Percentiles rank a stretch among this genome's conserved stretches.
Conservation (phyloP, 2,888 invertebrate species). For the Chouioia cunea region DNA sequence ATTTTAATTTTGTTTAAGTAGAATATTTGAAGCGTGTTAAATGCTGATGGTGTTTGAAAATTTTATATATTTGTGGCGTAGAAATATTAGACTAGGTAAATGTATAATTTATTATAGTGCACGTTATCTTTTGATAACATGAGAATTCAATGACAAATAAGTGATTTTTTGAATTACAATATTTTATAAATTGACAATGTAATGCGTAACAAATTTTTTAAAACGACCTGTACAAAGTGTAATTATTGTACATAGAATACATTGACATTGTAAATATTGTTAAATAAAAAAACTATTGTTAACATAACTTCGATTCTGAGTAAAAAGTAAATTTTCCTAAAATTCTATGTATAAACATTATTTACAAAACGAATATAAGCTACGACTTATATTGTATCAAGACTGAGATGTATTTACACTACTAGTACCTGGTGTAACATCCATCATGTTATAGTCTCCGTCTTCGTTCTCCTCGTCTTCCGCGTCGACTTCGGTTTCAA, state of each 20-base stretch:
- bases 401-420: constrained; percentile 39
- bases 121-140: neutral
- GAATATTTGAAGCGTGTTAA: constrained; percentile 7
- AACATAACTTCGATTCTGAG: constrained; percentile 25
- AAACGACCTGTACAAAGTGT: constrained; percentile 20
- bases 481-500: constrained; percentile 94
- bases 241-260: constrained; percentile 42
- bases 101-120: constrained; percentile 6
- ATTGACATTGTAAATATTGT: constrained; percentile 47
- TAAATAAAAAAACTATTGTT: constrained; percentile 42
- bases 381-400: constrained; percentile 34
- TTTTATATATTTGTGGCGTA: constrained; percentile 20
- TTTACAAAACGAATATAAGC: constrained; percentile 40
- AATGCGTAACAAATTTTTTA: constrained; percentile 18
- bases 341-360: constrained; percentile 35
- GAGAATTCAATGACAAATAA: constrained; percentile 9
- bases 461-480: constrained; percentile 88
- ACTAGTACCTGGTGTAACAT: constrained; percentile 52
- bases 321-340: constrained; percentile 21
- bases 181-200: neutral
- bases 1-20: constrained; percentile 25
- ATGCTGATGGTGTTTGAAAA: constrained; percentile 20
- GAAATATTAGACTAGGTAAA: constrained; percentile 14
- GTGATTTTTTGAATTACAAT: constrained; percentile 3
- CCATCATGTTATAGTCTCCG: constrained; percentile 57